phyloP scores from a whole-genome alignment of 2,797 vertebrate species.

The Peromyscus attwateri region DNA sequence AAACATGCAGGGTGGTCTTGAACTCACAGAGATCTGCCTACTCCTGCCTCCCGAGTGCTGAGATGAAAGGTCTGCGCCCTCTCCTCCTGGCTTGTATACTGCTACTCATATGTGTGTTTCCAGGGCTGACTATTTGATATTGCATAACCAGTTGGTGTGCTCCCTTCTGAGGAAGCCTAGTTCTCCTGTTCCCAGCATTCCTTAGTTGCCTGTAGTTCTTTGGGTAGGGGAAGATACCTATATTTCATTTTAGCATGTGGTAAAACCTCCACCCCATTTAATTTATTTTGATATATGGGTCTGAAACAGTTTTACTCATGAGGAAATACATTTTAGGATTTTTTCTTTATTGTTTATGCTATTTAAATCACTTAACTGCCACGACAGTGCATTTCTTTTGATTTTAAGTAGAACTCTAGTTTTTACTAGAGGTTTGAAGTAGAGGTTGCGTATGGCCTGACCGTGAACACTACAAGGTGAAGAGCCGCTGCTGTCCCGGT shows the following conservation, averaged over 20 bases:
- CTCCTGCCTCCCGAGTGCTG: neutral
- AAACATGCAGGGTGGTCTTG: neutral
- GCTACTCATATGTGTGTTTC: neutral
- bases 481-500: neutral
- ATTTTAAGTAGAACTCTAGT: constrained; percentile 1
- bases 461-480: neutral
- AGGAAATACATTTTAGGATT: constrained; percentile 7
- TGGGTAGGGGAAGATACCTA: neutral
- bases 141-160: neutral
- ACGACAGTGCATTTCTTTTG: neutral
- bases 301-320: neutral
- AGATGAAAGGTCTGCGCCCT: neutral
- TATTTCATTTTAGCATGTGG: neutral
- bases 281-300: neutral
- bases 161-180: neutral
- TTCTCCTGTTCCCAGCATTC: neutral
- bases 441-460: neutral
- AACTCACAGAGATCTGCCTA: neutral
- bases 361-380: neutral
- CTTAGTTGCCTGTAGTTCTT: neutral
- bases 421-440: too few relatives aligned
- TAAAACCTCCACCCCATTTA: neutral
- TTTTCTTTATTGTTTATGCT: neutral
- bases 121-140: neutral
- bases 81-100: neutral